Evolutionary conservation across 2,797 vertebrate species (phyloP).

Genomic region (Microcaecilia unicolor): DNA sequence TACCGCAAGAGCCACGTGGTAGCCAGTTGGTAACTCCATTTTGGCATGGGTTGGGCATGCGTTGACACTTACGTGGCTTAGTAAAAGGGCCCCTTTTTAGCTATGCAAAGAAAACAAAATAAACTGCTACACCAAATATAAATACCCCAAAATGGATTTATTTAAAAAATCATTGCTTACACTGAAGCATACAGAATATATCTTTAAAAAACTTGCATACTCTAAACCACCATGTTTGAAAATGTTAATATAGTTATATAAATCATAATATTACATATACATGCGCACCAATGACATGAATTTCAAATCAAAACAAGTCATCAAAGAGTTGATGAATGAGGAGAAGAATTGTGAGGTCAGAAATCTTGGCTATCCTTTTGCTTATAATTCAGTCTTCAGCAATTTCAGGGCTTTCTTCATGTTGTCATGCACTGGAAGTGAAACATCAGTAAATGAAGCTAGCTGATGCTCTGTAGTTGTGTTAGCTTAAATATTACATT

Average conservation of each 20-base stretch:
- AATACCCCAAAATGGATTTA: conserved; percentile 48
- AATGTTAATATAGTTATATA: conserved; percentile 27
- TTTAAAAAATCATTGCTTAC: conserved; percentile 40
- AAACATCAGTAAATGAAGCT: conserved; percentile 1
- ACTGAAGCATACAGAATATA: conserved; percentile 22
- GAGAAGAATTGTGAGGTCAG: conserved; percentile 7
- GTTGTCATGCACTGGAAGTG: conserved; percentile 60
- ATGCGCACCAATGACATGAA: conserved; percentile 13
- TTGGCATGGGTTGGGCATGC: too few relatives aligned
- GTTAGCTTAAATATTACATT: too few relatives aligned
- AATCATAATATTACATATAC: conserved; percentile 2
- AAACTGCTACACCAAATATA: too few relatives aligned
- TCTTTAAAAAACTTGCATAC: conserved; percentile 33
- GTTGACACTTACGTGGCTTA: too few relatives aligned
- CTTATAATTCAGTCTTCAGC: conserved; percentile 84
- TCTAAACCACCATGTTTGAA: conserved; percentile 17
- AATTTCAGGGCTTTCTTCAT: conserved; percentile 83
- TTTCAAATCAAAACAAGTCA: conserved; percentile 11
- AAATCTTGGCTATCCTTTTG: not conserved
- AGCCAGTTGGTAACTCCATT: too few relatives aligned
- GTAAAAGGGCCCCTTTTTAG: too few relatives aligned
- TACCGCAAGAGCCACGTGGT: too few relatives aligned
- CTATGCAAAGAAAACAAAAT: too few relatives aligned
- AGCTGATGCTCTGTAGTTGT: too few relatives aligned
- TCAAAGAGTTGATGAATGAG: conserved; percentile 2